Percentiles rank a stretch among this genome's conserved stretches.
Evolutionary conservation across 2,797 vertebrate species (phyloP).

Genomic region (Sebastes itinus): DNA sequence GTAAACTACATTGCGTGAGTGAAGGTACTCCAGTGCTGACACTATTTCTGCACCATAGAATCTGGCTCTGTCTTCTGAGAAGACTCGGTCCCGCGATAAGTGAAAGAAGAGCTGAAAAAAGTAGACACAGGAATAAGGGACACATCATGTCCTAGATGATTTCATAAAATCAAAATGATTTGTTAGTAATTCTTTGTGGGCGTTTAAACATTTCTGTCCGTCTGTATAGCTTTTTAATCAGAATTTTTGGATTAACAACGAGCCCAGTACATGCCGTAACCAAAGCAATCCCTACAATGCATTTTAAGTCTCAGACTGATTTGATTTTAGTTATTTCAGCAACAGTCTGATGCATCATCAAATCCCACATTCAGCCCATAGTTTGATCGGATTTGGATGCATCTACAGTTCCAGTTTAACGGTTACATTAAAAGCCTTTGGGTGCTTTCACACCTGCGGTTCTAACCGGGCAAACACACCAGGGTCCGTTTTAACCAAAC

Average conservation of each 20-base stretch:
- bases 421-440: not conserved
- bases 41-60: constrained; percentile 97
- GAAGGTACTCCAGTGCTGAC: constrained; percentile 93
- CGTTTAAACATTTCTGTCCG: not conserved
- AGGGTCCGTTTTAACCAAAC: not conserved
- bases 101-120: constrained; percentile 90
- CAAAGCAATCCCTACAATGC: not conserved
- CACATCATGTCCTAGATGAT: not conserved
- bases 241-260: not conserved
- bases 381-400: not conserved
- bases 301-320: not conserved
- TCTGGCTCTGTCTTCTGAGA: constrained; percentile 92
- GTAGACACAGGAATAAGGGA: not conserved
- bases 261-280: not conserved
- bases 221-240: too few species aligned
- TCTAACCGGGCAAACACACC: not conserved
- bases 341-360: not conserved
- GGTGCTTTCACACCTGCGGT: not conserved
- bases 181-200: too few species aligned
- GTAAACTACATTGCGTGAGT: constrained; percentile 94
- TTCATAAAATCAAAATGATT: not conserved
- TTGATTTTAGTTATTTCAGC: not conserved
- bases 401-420: not conserved
- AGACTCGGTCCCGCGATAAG: constrained; percentile 92
- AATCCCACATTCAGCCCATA: not conserved